These are phyloP conservation scores for Glyptemys insculpta DNA, from an alignment of 2,797 vertebrate genomes.

Conservation along the genomic window DNA sequence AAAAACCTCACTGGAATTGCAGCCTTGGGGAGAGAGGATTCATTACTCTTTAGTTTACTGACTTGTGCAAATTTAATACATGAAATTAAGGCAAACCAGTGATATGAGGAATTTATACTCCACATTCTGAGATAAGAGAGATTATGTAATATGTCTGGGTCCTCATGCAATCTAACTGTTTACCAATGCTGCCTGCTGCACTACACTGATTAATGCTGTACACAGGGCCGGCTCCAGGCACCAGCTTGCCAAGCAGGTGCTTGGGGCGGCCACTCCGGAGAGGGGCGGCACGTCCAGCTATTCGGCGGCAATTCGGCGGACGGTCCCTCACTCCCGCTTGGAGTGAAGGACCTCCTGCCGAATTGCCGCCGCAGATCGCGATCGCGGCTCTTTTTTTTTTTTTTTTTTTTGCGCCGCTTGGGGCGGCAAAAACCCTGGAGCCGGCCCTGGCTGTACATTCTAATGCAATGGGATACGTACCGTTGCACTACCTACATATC, in stretches of 20 bases:
- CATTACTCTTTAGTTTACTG: background rate
- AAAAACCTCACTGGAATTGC: background rate
- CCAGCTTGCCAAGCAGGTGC: too few species aligned
- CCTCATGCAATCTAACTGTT: constrained; percentile 24
- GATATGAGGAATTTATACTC: constrained; percentile 7
- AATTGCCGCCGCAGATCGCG: too few species aligned
- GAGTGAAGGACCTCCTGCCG: too few species aligned
- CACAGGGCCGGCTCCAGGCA: background rate
- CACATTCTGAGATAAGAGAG: background rate
- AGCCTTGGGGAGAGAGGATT: background rate
- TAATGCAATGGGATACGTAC: constrained; percentile 28
- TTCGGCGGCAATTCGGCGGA: too few species aligned
- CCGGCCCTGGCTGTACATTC: background rate
- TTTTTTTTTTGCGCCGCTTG: too few species aligned
- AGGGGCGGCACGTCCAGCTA: too few species aligned
- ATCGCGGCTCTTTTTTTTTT: too few species aligned
- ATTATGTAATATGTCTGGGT: constrained; percentile 6
- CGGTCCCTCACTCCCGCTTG: too few species aligned
- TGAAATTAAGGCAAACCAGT: constrained; percentile 8
- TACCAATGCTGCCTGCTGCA: constrained; percentile 21
- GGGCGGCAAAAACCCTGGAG: too few species aligned
- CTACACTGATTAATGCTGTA: constrained; percentile 54
- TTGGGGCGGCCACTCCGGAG: too few species aligned
- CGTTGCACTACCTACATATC: background rate
- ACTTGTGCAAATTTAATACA: constrained; percentile 46